phyloP scores from a whole-genome alignment of 2,113 vertebrate species.

The Apus apus region DNA sequence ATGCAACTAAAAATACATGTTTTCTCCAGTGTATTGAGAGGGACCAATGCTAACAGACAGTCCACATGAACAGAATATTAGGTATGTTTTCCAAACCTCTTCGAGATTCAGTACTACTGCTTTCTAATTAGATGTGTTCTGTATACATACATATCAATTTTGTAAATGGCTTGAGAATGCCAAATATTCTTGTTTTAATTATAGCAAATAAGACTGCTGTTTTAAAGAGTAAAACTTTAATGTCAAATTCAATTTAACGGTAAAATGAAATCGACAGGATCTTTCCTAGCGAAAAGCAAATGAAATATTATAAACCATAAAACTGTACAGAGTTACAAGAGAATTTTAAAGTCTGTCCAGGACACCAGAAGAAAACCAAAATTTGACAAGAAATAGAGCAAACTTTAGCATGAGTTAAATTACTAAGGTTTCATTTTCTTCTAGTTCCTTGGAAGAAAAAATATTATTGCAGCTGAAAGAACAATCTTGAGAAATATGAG shows the following conservation, averaged over 20 bases:
- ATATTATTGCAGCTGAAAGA: neutral
- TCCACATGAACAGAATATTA: neutral
- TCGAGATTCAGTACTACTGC: neutral
- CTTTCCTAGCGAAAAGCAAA: neutral
- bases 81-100: conserved; percentile 2
- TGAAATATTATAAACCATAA: neutral
- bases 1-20: neutral
- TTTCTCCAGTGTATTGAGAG: neutral
- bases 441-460: neutral
- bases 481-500: neutral
- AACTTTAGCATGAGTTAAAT: neutral
- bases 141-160: conserved; percentile 34
- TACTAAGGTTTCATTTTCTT: neutral
- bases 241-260: conserved; percentile 44
- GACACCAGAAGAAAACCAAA: neutral
- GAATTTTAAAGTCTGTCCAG: neutral
- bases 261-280: neutral
- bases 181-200: conserved; percentile 69
- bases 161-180: conserved; percentile 47
- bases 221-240: conserved; percentile 29
- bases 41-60: neutral
- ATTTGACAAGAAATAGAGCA: neutral
- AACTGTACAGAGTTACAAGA: neutral
- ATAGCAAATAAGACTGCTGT: conserved; percentile 44
- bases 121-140: conserved; percentile 55